Base-by-base conservation (phyloP, 1,140 invertebrate species). In the Atta cephalotes region DNA sequence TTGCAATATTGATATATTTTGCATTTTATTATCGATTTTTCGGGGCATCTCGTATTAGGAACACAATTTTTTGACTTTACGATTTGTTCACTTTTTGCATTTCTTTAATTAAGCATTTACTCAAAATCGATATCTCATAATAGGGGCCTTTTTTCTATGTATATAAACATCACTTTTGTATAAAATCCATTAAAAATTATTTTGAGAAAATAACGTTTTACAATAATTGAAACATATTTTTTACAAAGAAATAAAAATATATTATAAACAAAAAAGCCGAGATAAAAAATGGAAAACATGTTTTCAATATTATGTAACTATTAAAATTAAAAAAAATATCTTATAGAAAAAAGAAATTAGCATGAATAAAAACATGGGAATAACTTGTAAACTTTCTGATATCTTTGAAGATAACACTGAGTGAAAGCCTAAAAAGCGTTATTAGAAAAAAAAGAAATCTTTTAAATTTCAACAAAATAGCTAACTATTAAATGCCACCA, bases 221-320 rank as follows among this genome's bases (percentile, higher is more conserved):
- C 18, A 2, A 25, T 45, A 14, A 39, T 31, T 12, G 25, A 31
- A 39, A 58, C 12, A 60, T 16, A 35, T 56, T 58, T 25, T 60
- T 31, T 45, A 25, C 10, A 28, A 70, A 72, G 12, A 79, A 79
- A 68, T 6, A 35, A 10, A 68, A 68, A 4, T 18, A 66, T 65
- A 49, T 39, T 65, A 14, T 14, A 78, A 39, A 16, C 12, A 1
- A 16, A 6, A 66, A 6, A 66, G 2, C 3, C 31, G 18, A 49
- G 28, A 79, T 53, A 68, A 79, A 80, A 68, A 53, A 28, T 7
- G 3, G 6, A 10, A 25, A 39, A 16, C 18, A 16, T 0, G 18
- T n/a, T 79, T 53, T 35, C 3, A 51, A 65, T 78, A 49, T 72
- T 51, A 45, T 0, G 14, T 25, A 45, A 70, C 25, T 16, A 45